phyloP scores from a whole-genome alignment of 1,140 invertebrate genomes.

The Trinorchestia longiramus region DNA sequence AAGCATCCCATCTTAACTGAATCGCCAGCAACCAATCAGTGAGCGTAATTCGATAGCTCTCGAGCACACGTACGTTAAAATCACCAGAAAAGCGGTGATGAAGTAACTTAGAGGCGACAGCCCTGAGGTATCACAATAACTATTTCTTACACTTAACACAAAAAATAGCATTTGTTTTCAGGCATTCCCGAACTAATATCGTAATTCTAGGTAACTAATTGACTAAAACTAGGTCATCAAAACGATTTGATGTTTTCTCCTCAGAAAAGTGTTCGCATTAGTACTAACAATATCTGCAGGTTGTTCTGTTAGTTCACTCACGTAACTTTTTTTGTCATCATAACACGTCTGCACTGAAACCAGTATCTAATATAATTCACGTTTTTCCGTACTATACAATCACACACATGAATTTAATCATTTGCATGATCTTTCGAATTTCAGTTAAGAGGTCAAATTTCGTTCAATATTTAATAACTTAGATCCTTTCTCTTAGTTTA shows the following conservation, averaged over 20 bases:
- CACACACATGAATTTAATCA: neutral
- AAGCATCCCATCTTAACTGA: no score
- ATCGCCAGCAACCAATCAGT: neutral
- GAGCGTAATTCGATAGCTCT: neutral
- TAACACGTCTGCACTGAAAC: neutral
- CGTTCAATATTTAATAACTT: neutral
- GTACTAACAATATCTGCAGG: neutral
- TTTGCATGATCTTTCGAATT: neutral
- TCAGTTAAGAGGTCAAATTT: neutral
- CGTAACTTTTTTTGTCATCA: neutral
- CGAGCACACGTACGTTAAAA: neutral
- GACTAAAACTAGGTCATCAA: neutral
- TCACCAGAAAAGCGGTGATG: neutral
- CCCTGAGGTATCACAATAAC: constrained; percentile 36
- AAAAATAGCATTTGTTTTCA: constrained; percentile 2
- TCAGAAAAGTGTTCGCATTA: neutral
- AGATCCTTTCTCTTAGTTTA: neutral
- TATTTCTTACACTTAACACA: constrained; percentile 19
- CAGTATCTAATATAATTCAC: neutral
- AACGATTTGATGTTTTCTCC: neutral
- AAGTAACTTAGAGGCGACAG: constrained; percentile 29
- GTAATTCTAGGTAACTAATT: neutral
- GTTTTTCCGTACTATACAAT: neutral
- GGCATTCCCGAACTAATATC: neutral
- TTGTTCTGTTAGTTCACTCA: neutral